Evolutionary conservation across 2,797 vertebrate species (phyloP), one percentile per base, ranked within the genome.

Genomic region (Cirrhinus mrigala): DNA sequence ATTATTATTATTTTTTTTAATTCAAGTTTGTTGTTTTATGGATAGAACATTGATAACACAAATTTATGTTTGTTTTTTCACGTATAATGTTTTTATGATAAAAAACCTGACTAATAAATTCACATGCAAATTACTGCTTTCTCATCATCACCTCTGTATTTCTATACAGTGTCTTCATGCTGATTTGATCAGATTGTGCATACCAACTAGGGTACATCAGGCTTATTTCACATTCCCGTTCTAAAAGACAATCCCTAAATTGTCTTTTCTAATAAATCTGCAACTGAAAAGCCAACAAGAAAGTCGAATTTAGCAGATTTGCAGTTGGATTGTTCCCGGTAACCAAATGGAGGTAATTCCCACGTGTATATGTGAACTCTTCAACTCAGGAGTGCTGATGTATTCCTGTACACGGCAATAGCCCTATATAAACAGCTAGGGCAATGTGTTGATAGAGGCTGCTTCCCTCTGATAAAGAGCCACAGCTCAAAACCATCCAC

Each of bases 301-400:
- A 27, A 46, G 46, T 66, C 52, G 48, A 40, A 76, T 66, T 29
- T 40, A 76, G 29, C 46, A 46, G 22, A 75, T 14, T 83, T 77
- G 73, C 62, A 69, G 62, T 52, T 44, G 62, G 24, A 40, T 20
- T 4, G 14, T 27, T 77, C 48, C 74, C n/a, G 0, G 62, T 29
- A 77, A 64, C 46, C 82, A 84, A 54, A 85, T 91, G 86, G 89
- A 11, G 89, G 58, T 84, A 89, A 88, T 88, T 79, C 89, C 85
- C 68, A 87, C 91, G 85, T 90, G 68, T 87, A 84, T 69, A 90
- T 89, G 87, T 94, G 93, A 94, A 94, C 94, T 93, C 90, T 93
- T 92, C 92, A 93, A 93, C 92, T 93, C 87, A 14, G 20, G 3
- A 58, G 79, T 22, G 70, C 58, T 54, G 58, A 80, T 62, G 78